Conservation (phyloP, 64 coral and sea anemone genomes). For the Pocillopora verrucosa region DNA sequence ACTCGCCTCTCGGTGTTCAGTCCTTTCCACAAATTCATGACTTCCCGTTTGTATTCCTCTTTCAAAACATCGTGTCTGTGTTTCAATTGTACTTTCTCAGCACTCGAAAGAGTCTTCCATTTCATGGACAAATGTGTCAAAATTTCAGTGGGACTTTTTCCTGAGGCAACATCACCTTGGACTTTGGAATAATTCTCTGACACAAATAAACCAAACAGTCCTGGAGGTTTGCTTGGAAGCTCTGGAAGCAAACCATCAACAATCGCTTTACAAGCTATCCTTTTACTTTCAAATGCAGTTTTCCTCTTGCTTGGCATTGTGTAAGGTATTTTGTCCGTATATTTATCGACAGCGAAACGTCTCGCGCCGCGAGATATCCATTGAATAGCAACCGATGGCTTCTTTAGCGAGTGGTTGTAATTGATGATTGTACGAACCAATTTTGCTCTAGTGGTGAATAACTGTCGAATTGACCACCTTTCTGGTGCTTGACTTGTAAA, state of each 20-base stretch:
- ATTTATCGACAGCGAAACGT: neutral
- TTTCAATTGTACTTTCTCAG: conserved; percentile 1
- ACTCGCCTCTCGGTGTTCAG: neutral
- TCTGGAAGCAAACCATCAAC: neutral
- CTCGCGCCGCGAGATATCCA: neutral
- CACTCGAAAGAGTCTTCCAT: conserved; percentile 1
- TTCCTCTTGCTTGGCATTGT: neutral
- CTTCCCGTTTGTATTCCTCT: conserved; percentile 1
- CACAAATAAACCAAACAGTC: conserved; percentile 29
- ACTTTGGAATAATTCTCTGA: conserved; percentile 7
- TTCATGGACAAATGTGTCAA: neutral
- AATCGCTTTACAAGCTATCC: neutral
- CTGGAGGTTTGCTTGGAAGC: conserved; percentile 26
- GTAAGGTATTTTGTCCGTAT: neutral
- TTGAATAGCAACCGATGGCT: no score
- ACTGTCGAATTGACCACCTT: no score
- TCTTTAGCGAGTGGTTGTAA: no score
- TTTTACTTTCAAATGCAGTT: neutral
- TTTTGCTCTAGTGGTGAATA: no score
- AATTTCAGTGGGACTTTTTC: neutral
- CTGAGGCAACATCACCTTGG: neutral
- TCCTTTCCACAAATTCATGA: conserved; percentile 2
- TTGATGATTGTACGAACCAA: no score
- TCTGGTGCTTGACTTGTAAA: no score
- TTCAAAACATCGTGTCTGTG: neutral